These are phyloP conservation scores for Cottus gobio DNA, from an alignment of 2,113 vertebrate genomes.

Conservation along the genomic window DNA sequence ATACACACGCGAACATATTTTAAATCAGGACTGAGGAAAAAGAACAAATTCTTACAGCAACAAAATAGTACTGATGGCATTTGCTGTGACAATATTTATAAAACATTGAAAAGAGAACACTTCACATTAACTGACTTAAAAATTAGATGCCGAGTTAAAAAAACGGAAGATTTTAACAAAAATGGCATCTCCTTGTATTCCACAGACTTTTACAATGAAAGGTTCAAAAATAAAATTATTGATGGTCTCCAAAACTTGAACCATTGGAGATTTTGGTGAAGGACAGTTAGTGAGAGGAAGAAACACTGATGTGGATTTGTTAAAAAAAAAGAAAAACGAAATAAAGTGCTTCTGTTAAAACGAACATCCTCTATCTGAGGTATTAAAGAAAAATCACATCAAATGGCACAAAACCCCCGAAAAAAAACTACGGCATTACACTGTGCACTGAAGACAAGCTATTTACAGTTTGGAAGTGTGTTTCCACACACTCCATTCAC, in stretches of 20 bases:
- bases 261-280: conserved; percentile 31
- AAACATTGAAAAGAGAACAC: conserved; percentile 76
- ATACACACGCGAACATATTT: conserved; percentile 34
- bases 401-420: conserved; percentile 72
- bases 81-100: conserved; percentile 57
- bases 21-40: conserved; percentile 61
- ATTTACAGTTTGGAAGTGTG: conserved; percentile 81
- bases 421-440: conserved; percentile 84
- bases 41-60: conserved; percentile 54
- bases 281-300: conserved; percentile 36
- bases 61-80: conserved; percentile 52
- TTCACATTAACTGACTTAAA: conserved; percentile 66
- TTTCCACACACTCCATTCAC: conserved; percentile 39
- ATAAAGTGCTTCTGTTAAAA: conserved; percentile 96
- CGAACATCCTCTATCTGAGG: conserved; percentile 85
- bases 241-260: conserved; percentile 24
- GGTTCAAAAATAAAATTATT: conserved; percentile 21
- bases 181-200: conserved; percentile 43
- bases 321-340: conserved; percentile 79
- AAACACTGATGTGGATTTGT: conserved; percentile 84
- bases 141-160: conserved; percentile 41
- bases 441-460: conserved; percentile 83
- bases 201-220: conserved; percentile 31
- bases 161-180: conserved; percentile 50
- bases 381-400: conserved; percentile 84